Evolutionary conservation across 92 coral and sea anemone species (phyloP).

Genomic region (Palythoa grandis): DNA sequence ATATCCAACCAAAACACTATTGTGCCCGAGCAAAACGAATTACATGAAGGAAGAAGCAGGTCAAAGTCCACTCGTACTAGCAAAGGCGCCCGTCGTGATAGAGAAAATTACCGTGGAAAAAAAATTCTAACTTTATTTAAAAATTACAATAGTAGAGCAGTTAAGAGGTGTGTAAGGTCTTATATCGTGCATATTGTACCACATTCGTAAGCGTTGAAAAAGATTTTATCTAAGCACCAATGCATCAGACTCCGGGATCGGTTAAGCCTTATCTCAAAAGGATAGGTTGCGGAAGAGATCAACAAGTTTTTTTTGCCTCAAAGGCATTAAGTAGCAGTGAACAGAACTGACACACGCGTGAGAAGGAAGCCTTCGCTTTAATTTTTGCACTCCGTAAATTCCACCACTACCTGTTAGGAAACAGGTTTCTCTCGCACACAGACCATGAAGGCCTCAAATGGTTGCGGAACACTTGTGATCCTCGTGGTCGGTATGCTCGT

Average conservation of each 20-base stretch:
- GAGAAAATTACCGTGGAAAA: too few relatives aligned
- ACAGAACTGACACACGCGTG: constrained; percentile 58
- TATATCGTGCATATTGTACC: too few relatives aligned
- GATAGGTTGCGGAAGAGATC: constrained; percentile 52
- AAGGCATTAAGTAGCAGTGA: constrained; percentile 56
- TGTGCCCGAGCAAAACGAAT: too few relatives aligned
- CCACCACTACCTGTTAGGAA: constrained; percentile 53
- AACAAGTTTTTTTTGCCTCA: constrained; percentile 57
- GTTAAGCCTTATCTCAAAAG: constrained; percentile 53
- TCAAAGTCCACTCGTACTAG: too few relatives aligned
- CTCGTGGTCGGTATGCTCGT: constrained; percentile 60
- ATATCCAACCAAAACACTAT: too few relatives aligned
- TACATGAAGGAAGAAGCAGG: too few relatives aligned
- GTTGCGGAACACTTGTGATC: constrained; percentile 56
- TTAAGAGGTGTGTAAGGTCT: too few relatives aligned
- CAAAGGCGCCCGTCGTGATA: too few relatives aligned
- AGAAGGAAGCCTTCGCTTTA: constrained; percentile 61
- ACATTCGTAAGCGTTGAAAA: too few relatives aligned
- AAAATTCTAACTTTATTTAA: too few relatives aligned
- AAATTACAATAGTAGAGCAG: too few relatives aligned
- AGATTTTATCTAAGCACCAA: constrained; percentile 44
- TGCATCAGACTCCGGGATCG: constrained; percentile 64
- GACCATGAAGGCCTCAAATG: constrained; percentile 54
- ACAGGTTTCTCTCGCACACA: constrained; percentile 51
- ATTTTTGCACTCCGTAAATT: constrained; percentile 54